Evolutionary conservation across 2,888 invertebrate genomes (phyloP).

Genomic region (Ptilodon capucinus): DNA sequence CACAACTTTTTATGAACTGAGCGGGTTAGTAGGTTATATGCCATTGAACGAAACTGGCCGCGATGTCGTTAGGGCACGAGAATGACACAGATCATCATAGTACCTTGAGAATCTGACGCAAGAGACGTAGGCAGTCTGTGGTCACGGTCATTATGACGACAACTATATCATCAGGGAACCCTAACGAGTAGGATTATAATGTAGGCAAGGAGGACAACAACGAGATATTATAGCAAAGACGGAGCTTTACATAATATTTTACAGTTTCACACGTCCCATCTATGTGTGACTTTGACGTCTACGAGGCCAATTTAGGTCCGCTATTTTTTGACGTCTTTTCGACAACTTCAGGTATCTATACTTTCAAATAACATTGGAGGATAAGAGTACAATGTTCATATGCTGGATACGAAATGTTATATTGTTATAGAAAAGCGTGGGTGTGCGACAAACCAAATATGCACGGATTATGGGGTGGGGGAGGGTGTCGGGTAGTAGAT

Average conservation of each 20-base stretch:
- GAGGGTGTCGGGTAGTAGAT: conserved; percentile 36
- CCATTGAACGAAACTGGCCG: background rate
- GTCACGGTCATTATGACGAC: background rate
- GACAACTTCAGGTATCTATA: too few species aligned
- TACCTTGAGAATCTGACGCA: background rate
- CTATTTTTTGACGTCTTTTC: too few species aligned
- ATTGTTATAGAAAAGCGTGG: conserved; percentile 18
- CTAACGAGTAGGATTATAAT: background rate
- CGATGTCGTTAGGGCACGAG: background rate
- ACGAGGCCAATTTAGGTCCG: too few species aligned
- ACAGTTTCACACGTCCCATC: too few species aligned
- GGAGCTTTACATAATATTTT: too few species aligned
- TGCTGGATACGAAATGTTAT: conserved; percentile 10
- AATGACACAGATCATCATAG: background rate
- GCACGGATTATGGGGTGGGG: conserved; percentile 30
- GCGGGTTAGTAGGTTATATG: too few species aligned
- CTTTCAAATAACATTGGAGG: too few species aligned
- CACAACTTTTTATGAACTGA: too few species aligned
- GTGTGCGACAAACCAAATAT: conserved; percentile 37
- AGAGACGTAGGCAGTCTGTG: background rate
- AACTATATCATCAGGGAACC: background rate
- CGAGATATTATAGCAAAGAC: too few species aligned
- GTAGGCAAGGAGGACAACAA: background rate
- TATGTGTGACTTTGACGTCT: too few species aligned
- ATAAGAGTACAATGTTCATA: background rate